A percentile compares a stretch with the other conserved stretches of the same genome.
Conservation (phyloP, 2,113 vertebrate species). For the Burhinus bistriatus region DNA sequence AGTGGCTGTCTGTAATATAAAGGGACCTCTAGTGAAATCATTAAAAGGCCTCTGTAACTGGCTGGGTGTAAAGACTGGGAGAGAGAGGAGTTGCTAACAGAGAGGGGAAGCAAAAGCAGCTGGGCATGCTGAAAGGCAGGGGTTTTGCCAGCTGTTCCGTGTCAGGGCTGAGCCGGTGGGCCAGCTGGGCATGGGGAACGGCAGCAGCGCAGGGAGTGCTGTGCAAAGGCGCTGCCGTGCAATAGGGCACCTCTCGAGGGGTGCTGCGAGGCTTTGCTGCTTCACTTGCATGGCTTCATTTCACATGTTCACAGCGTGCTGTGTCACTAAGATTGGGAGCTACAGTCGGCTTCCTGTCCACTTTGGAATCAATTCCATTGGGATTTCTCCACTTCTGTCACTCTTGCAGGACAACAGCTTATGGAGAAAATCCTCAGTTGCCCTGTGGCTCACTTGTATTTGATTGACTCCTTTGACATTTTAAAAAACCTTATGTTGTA, state of each 20-base stretch:
- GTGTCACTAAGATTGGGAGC: neutral
- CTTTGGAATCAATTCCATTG: neutral
- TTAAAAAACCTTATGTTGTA: neutral
- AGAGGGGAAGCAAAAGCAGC: neutral
- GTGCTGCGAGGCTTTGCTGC: neutral
- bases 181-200: rapidly evolving
- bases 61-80: neutral
- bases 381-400: neutral
- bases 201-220: neutral
- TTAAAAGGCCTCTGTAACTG: neutral
- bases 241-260: neutral
- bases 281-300: neutral
- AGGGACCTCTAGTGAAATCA: neutral
- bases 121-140: neutral
- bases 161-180: neutral
- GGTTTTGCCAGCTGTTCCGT: neutral
- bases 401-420: neutral
- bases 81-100: neutral
- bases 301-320: neutral
- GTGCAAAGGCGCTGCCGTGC: rapidly evolving
- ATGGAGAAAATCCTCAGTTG: neutral
- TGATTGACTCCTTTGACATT: neutral
- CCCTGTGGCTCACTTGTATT: neutral
- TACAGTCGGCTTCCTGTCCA: neutral
- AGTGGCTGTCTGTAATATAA: neutral